Base-by-base conservation (phyloP, 2,888 invertebrate species). In the Branchinecta sandiegonensis region DNA sequence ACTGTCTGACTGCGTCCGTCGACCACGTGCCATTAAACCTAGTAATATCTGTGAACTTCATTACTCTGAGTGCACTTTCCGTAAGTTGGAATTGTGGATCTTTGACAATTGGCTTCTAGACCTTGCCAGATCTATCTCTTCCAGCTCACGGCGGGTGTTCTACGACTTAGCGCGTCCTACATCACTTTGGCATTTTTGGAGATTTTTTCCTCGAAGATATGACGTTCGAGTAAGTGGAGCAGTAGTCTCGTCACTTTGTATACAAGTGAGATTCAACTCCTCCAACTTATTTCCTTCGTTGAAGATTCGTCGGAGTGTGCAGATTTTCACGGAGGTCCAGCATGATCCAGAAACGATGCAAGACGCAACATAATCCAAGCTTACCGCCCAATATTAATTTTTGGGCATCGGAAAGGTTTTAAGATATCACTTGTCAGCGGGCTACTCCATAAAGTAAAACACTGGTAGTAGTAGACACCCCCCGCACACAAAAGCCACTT, bases 41-140 rank as follows among this genome's bases (percentile, higher is more conserved):
- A 37, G 37, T 37, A 5, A 37, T 5, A 37, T 37, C 37, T 37
- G 37, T 37, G 37, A 37, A 37, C 37, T 37, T 37, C 37, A 37
- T 37, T 37, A 5, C 37, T 37, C 37, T 37, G 37, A 2, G 5
- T 37, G 37, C 63, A 23, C 46, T 56, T 67, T 14, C 79, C 75
- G 77, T 76, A 74, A 83, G 85, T 83, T 85, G 85, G 84, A 84
- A 84, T 83, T 80, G 81, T 80, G 80, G 84, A 82, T 84, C 84
- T 83, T 77, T 82, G 81, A 83, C 83, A 74, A 72, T 70, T 64
- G 75, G 76, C 75, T 74, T 74, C 73, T 74, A 72, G 73, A 72
- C 70, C 72, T 74, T 85, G 85, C 83, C 85, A 85, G 85, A 85
- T 85, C 85, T 85, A 85, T 84, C 84, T 85, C 85, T 85, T 85